phyloP scores from a whole-genome alignment of 2,797 vertebrate genomes.

The Enteromius radiatus region DNA sequence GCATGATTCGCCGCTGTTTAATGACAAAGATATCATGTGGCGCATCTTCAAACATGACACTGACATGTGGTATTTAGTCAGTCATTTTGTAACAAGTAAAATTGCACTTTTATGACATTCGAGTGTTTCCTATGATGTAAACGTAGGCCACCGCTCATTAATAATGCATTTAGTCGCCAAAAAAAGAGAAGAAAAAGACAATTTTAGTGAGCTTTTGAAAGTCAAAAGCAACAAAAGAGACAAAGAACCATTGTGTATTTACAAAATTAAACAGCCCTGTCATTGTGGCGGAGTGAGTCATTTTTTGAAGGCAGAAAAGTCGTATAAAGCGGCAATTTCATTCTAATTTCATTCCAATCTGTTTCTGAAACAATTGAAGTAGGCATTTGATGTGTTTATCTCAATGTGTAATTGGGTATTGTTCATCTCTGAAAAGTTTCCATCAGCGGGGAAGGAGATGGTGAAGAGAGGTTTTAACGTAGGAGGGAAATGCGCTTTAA shows the following conservation, averaged over 20 bases:
- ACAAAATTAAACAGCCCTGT: slow-evolving; percentile 77
- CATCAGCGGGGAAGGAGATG: slow-evolving; percentile 55
- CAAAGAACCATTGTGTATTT: slow-evolving; percentile 81
- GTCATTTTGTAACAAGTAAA: slow-evolving; percentile 81
- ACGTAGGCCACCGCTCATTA: slow-evolving; percentile 76
- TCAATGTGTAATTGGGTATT: slow-evolving; percentile 68
- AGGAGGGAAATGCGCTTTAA: slow-evolving; percentile 30
- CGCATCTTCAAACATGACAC: slow-evolving; percentile 84
- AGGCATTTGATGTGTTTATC: slow-evolving; percentile 76
- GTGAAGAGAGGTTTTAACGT: slow-evolving; percentile 46
- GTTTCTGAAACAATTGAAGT: slow-evolving; percentile 74
- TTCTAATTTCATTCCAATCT: slow-evolving; percentile 76
- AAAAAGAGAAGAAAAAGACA: slow-evolving; percentile 64
- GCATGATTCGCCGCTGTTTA: slow-evolving; percentile 78
- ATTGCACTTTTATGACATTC: slow-evolving; percentile 77
- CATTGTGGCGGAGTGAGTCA: slow-evolving; percentile 79
- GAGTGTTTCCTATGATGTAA: slow-evolving; percentile 79
- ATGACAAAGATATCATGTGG: slow-evolving; percentile 88
- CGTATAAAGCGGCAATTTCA: slow-evolving; percentile 76
- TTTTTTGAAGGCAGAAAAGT: slow-evolving; percentile 74
- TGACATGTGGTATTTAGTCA: slow-evolving; percentile 86
- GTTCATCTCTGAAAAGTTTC: slow-evolving; percentile 65
- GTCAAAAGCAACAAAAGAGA: slow-evolving; percentile 78
- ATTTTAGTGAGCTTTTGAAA: slow-evolving; percentile 64
- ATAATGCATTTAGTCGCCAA: slow-evolving; percentile 66